Percentiles rank a stretch among this genome's conserved stretches.
phyloP scores from a whole-genome alignment of 2,797 vertebrate genomes.

The Silurus lanzhouensis region DNA sequence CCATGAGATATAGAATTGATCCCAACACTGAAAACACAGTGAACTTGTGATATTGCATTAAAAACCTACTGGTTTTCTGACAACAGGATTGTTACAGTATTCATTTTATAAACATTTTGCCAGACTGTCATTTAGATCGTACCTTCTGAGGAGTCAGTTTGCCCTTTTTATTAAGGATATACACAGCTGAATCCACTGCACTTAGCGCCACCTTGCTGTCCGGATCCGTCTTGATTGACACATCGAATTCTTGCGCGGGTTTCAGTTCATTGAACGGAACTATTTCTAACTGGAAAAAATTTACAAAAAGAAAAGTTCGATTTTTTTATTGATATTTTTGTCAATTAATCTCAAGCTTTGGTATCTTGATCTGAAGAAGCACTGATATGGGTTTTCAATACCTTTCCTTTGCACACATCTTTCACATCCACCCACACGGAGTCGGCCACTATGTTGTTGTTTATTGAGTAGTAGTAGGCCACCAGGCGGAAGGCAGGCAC shows the following conservation, averaged over 20 bases:
- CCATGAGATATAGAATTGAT: no score
- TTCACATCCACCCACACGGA: conserved; percentile 69
- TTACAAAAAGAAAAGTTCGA: neutral
- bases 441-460: conserved; percentile 58
- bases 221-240: conserved; percentile 62
- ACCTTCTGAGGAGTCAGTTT: conserved; percentile 71
- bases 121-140: neutral
- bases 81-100: neutral
- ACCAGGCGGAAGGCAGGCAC: conserved; percentile 70
- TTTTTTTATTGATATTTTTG: neutral
- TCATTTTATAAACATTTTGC: neutral
- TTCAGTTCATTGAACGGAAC: conserved; percentile 58
- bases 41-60: no score
- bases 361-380: neutral
- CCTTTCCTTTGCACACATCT: conserved; percentile 72
- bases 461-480: conserved; percentile 65
- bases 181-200: conserved; percentile 71
- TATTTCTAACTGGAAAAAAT: conserved; percentile 66
- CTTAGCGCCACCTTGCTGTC: conserved; percentile 64
- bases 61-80: no score
- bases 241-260: conserved; percentile 53
- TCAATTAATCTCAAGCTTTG: no score
- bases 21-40: neutral
- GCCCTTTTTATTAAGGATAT: conserved; percentile 71
- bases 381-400: conserved; percentile 33